Percentiles rank a stretch among this genome's conserved stretches.
Conservation (phyloP, 2,888 invertebrate genomes). For the Alloscopus bannaensis region DNA sequence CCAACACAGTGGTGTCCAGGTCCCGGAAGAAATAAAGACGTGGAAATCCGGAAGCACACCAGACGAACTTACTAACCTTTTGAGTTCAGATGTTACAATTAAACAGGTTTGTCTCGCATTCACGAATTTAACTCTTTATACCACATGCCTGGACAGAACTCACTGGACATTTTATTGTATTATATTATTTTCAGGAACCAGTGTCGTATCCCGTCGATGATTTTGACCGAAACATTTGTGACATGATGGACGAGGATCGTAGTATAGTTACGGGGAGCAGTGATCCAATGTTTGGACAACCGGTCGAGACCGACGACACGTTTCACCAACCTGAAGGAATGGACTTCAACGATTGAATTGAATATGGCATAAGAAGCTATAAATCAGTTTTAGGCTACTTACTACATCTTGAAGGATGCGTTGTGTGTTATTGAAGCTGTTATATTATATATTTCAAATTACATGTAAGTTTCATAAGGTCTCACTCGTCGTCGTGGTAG, state of each 20-base stretch:
- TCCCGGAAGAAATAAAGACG: constrained; percentile 81
- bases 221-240: constrained; percentile 73
- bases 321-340: constrained; percentile 66
- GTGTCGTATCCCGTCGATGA: constrained; percentile 24
- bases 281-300: constrained; percentile 79
- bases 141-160: too few species aligned
- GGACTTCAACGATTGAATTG: constrained; percentile 66
- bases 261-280: constrained; percentile 75
- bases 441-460: too few species aligned
- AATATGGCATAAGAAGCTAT: too few species aligned
- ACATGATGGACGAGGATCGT: constrained; percentile 82
- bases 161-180: too few species aligned
- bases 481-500: too few species aligned
- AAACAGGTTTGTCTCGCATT: constrained; percentile 62
- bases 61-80: constrained; percentile 71
- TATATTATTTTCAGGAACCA: constrained; percentile 52
- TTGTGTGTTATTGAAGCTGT: too few species aligned
- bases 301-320: constrained; percentile 51
- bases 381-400: too few species aligned
- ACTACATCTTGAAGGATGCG: too few species aligned
- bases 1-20: constrained; percentile 66
- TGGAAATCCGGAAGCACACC: constrained; percentile 76
- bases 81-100: constrained; percentile 61
- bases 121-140: too few species aligned
- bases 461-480: too few species aligned